Conservation (phyloP, 2,113 vertebrate genomes). For the Cyprinodon tularosa region DNA sequence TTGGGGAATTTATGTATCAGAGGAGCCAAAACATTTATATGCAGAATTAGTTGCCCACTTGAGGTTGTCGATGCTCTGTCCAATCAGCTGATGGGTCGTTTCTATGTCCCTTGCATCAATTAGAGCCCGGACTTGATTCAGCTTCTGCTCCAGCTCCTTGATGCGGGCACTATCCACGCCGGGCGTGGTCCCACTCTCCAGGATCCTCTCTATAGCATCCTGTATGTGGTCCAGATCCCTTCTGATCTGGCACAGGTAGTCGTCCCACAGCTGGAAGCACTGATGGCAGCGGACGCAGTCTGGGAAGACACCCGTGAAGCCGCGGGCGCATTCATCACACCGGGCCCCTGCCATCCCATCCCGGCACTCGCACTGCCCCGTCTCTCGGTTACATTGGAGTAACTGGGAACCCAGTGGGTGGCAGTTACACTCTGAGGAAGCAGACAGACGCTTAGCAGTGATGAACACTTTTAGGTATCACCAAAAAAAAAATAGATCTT, state of each 20-base stretch:
- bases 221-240: slow-evolving; percentile 69
- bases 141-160: slow-evolving; percentile 76
- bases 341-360: slow-evolving; percentile 71
- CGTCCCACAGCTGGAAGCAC: slow-evolving; percentile 88
- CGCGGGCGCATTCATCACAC: slow-evolving; percentile 82
- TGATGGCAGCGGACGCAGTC: slow-evolving; percentile 81
- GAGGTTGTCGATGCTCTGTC: slow-evolving; percentile 77
- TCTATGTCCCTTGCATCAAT: slow-evolving; percentile 56
- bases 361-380: slow-evolving; percentile 80
- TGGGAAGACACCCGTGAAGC: slow-evolving; percentile 84
- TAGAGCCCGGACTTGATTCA: slow-evolving; percentile 72
- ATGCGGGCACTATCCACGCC: slow-evolving; percentile 69
- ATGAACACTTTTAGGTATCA: neutral
- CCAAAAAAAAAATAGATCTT: too few relatives aligned
- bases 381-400: slow-evolving; percentile 79
- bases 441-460: neutral
- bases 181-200: slow-evolving; percentile 54
- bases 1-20: neutral
- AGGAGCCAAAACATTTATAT: neutral
- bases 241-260: slow-evolving; percentile 65
- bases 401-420: slow-evolving; percentile 77
- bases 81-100: slow-evolving; percentile 66
- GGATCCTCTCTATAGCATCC: slow-evolving; percentile 59
- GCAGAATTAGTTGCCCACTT: slow-evolving; percentile 60
- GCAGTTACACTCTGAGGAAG: slow-evolving; percentile 83